phyloP scores from a whole-genome alignment of 2,797 vertebrate genomes.

The Smutsia gigantea region DNA sequence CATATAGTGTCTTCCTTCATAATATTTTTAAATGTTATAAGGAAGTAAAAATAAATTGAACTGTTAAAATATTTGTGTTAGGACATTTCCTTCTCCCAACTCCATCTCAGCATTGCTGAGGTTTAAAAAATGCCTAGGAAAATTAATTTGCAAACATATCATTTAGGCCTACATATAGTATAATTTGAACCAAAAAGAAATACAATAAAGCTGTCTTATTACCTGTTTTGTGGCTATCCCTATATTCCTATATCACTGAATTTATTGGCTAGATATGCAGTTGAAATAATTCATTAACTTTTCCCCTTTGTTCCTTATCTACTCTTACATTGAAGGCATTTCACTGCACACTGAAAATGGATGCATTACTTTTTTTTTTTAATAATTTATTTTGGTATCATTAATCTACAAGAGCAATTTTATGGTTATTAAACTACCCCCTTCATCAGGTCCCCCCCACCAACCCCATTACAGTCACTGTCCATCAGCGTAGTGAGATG shows the following conservation, averaged over 20 bases:
- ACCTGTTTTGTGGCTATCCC: neutral
- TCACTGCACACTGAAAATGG: neutral
- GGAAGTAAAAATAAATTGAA: neutral
- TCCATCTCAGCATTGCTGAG: neutral
- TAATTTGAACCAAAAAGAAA: conserved; percentile 9
- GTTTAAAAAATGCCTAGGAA: neutral
- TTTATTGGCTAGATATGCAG: neutral
- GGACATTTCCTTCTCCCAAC: neutral
- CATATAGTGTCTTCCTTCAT: neutral
- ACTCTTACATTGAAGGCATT: neutral
- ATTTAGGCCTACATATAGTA: neutral
- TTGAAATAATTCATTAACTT: neutral
- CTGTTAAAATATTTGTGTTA: neutral
- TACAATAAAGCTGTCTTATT: neutral
- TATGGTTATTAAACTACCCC: too few species aligned
- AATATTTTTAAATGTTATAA: conserved; percentile 4
- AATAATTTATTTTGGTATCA: too few species aligned
- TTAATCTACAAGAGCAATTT: too few species aligned
- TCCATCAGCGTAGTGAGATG: too few species aligned
- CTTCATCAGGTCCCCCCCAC: too few species aligned
- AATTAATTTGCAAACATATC: neutral
- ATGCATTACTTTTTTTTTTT: too few species aligned
- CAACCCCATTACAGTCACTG: too few species aligned
- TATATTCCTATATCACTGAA: neutral
- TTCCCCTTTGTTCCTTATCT: neutral